Base-by-base conservation (phyloP, 2,113 vertebrate species). In the Anguilla japonica region DNA sequence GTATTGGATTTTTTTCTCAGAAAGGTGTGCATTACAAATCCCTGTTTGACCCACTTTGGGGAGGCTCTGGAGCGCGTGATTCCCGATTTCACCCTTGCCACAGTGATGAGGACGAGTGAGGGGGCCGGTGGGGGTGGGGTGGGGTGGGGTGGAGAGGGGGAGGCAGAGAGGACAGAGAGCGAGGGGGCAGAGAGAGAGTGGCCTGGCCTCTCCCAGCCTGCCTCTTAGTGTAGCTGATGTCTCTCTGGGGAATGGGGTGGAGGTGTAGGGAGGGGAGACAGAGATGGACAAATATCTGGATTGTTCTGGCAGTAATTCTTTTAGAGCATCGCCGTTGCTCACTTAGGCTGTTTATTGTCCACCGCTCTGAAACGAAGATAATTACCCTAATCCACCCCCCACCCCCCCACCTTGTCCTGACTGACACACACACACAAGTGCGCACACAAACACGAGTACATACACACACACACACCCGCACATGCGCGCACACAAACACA, bases 201-300 rank as follows among this genome's bases (percentile, higher is more conserved):
- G 84, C 88, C 88, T 15, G 13, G 40, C 9, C 20, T 85, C 84
- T 60, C 86, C 85, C 75, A 46, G 41, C 88, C 63, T 83, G 53
- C 43, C 41, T 20, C 40, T 11, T 60, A n/a, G 86, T 86, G 89
- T 88, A 88, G 83, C 41, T 87, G 87, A 92, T 90, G 87, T 90
- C 88, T 91, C 93, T 90, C 91, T 53, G 39, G 91, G 89, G 92
- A 93, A 84, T 18, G 0, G 16, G 86, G 80, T 83, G 86, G 43
- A 67, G 90, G 40, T 40, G 53, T 34, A 46, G 85, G 88, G 87
- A 84, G 50, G 41, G 78, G 60, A 8, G 26, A 43, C 79, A 5
- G 79, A 46, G 67, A 83, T 60, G 46, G 15, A 83, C 46, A 60
- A 29, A 22, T 46, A 20, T 60, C 50, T 81, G 60, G n/a, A 83